Evolutionary conservation across 2,888 invertebrate genomes (phyloP).

Genomic region (Drosophila tanythrix): DNA sequence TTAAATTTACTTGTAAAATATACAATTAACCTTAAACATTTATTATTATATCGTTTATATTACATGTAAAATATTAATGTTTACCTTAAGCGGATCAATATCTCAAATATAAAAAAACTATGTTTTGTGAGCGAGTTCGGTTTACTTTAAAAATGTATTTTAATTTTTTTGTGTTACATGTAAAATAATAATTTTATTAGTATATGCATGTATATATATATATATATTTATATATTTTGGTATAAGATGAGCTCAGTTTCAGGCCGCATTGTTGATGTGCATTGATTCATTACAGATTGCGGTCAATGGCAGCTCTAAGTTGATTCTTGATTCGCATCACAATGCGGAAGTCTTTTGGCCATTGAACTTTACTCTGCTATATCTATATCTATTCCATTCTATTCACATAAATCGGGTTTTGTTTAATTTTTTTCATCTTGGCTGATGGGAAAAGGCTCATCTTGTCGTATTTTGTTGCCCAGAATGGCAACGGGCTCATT

Average conservation of each 20-base stretch:
- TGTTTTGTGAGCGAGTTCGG: too few species aligned
- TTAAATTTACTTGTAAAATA: too few species aligned
- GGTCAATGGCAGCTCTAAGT: conserved; percentile 36
- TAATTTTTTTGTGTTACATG: too few species aligned
- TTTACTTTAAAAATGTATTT: too few species aligned
- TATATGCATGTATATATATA: background rate
- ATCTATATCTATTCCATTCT: background rate
- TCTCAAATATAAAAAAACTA: background rate
- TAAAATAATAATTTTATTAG: too few species aligned
- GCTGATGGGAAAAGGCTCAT: conserved; percentile 45
- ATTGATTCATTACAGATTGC: conserved; percentile 31
- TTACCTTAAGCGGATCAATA: too few species aligned
- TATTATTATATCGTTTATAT: too few species aligned
- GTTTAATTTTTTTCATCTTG: background rate
- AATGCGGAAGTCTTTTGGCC: conserved; percentile 75
- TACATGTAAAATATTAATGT: too few species aligned
- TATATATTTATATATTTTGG: background rate
- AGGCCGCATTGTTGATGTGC: conserved; percentile 19
- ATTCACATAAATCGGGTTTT: conserved; percentile 68
- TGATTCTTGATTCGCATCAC: conserved; percentile 60
- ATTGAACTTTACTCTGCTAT: conserved; percentile 60
- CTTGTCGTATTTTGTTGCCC: conserved; percentile 15
- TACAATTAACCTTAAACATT: too few species aligned
- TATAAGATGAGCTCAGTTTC: background rate
- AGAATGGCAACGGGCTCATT: conserved; percentile 59